Evolutionary conservation across 2,888 invertebrate genomes (phyloP), one percentile per base, ranked within the genome.

Genomic region (Oligia strigilis): DNA sequence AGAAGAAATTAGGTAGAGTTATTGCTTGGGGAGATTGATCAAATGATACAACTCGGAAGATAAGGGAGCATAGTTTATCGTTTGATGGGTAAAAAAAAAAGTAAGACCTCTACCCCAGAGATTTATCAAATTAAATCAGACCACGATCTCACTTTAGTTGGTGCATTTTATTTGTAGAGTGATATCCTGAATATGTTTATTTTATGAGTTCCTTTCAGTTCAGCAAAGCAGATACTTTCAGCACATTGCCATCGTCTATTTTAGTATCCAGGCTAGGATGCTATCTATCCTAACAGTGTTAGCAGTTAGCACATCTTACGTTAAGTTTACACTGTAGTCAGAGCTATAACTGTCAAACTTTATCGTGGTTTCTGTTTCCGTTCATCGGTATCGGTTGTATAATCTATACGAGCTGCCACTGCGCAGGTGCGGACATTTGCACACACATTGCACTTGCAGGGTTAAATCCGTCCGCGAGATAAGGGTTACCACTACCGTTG

Each of bases 361-460:
- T 85, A 83, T 82, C 74, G 77, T 52, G 17, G 60, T 73, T 43
- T 40, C 65, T 85, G 83, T 83, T 83, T 81, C 83, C 86, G 82
- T 80, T 81, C 73, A 58, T 36, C 52, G 78, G 72, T 85, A 78
- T 85, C 81, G 83, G 76, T 72, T 74, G 81, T 85, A 77, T 83
- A 83, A 85, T 85, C 73, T 85, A 36, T 52, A 43, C 70, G 70
- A 62, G 65, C 60, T 73, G 78, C 69, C 40, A 19, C 49, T 19
- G 65, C 65, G 85, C 83, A 83, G 83, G 85, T 83, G 83, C 66
- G 77, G 73, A 85, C 73, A 83, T 81, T 83, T 74, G 82, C 85
- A 77, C 85, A 73, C 62, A 76, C 77, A 62, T 82, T 82, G 84
- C 82, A 80, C 73, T 81, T 81, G 72, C 67, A 58, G 82, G 84